Conservation (phyloP, 2,113 vertebrate species). For the Sphyrna mokarran region DNA sequence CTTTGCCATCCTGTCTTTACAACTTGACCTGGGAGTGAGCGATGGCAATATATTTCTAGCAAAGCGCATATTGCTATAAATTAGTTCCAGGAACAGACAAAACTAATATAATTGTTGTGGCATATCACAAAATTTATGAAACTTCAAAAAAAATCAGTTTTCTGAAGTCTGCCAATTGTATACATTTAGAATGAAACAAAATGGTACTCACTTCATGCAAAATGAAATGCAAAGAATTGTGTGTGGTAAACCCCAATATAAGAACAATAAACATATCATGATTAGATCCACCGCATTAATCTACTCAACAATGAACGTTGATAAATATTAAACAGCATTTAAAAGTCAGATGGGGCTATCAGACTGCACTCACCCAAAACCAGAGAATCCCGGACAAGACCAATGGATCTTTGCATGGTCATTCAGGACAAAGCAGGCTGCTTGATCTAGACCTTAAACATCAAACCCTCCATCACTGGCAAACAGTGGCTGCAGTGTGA, state of each 20-base stretch:
- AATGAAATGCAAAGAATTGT: neutral
- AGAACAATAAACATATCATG: too few species aligned
- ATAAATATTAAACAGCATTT: neutral
- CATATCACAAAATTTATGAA: neutral
- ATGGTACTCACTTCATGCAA: too few species aligned
- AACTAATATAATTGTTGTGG: neutral
- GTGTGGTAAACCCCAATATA: neutral
- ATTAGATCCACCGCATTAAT: neutral
- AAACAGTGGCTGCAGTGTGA: too few species aligned
- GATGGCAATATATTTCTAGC: neutral
- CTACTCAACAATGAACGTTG: neutral
- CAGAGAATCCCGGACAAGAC: too few species aligned
- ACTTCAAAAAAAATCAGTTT: neutral
- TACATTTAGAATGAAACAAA: neutral
- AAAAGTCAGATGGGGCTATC: too few species aligned
- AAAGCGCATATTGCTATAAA: neutral
- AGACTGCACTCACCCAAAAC: too few species aligned
- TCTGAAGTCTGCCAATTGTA: too few species aligned
- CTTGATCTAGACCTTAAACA: too few species aligned
- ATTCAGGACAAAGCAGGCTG: too few species aligned
- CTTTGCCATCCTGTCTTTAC: too few species aligned
- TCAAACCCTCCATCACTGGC: too few species aligned
- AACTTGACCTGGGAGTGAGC: neutral
- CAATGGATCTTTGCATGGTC: too few species aligned
- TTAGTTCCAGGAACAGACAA: neutral